A percentile compares a stretch with the other conserved stretches of the same genome.
Evolutionary conservation across 1,140 invertebrate genomes (phyloP).

Genomic region (Pemphigus obesinymphae): DNA sequence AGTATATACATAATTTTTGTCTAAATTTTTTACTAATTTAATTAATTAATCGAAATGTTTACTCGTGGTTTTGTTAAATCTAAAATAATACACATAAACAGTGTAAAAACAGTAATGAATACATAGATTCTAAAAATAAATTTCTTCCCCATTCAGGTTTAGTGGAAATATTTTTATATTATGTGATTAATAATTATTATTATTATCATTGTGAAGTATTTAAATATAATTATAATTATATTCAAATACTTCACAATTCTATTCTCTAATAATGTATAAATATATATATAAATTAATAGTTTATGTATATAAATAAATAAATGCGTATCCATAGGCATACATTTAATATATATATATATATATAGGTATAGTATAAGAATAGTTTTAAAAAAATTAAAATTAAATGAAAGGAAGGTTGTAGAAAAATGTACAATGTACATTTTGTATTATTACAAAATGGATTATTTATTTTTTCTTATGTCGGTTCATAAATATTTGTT

Average conservation of each 20-base stretch:
- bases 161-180: not conserved
- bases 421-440: too few species aligned
- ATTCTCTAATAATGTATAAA: not conserved
- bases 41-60: too few species aligned
- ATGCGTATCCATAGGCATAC: not conserved
- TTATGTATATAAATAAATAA: not conserved
- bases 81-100: conserved; percentile 5
- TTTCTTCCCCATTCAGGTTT: conserved; percentile 5
- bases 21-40: too few species aligned
- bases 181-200: not conserved
- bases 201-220: too few species aligned
- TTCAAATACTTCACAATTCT: not conserved
- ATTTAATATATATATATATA: not conserved
- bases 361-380: not conserved
- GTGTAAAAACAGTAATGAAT: not conserved
- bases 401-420: not conserved
- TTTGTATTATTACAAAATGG: not conserved
- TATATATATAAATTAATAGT: not conserved
- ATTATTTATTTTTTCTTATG: conserved; percentile 10
- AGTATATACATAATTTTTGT: conserved; percentile 19
- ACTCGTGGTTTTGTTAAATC: not conserved
- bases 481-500: conserved; percentile 9
- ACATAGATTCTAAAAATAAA: conserved; percentile 6
- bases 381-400: too few species aligned
- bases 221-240: too few species aligned